Conservation (phyloP, 2,113 vertebrate genomes). For the Ptyas mucosa region DNA sequence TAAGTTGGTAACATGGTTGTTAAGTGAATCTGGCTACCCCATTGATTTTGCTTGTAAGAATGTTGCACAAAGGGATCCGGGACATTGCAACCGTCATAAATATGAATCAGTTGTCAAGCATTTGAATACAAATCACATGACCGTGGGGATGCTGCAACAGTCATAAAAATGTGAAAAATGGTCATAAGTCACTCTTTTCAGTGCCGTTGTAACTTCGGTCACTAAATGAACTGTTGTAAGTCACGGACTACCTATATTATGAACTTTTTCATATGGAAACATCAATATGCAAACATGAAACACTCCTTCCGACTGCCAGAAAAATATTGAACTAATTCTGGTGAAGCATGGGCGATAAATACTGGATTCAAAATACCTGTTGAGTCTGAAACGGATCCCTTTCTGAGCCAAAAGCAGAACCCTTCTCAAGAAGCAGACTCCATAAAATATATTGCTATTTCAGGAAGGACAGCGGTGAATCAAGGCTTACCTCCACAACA, state of each 20-base stretch:
- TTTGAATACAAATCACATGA: too few species aligned
- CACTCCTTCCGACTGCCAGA: background rate
- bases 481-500: constrained; percentile 89
- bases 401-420: background rate
- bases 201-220: too few species aligned
- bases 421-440: background rate
- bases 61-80: too few species aligned
- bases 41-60: too few species aligned
- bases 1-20: too few species aligned
- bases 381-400: background rate
- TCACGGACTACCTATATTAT: background rate
- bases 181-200: too few species aligned
- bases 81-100: too few species aligned
- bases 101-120: too few species aligned
- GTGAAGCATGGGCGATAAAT: background rate
- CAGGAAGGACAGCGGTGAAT: background rate
- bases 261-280: background rate
- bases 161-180: too few species aligned
- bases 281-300: background rate
- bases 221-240: too few species aligned
- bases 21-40: too few species aligned
- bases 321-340: background rate
- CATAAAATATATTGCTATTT: background rate
- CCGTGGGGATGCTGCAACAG: too few species aligned
- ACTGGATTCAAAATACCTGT: background rate